Evolutionary conservation across 2,888 invertebrate species (phyloP), one percentile per base, ranked within the genome.

Genomic region (Oasisia sp.): DNA sequence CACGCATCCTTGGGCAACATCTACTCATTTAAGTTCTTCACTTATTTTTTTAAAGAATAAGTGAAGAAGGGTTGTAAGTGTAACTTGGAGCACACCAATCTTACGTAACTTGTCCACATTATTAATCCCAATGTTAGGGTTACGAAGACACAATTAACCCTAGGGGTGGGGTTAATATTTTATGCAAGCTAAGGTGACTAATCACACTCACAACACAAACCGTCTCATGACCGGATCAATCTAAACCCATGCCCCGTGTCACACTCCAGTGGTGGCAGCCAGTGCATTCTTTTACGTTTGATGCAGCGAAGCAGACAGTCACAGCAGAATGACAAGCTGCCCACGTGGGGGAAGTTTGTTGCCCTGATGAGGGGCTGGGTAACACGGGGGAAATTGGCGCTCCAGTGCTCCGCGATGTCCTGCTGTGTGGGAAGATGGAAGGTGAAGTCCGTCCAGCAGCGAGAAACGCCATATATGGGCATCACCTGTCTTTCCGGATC

Each of bases 211-310:
- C 32, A 90, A 19, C 0, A n/a, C 32, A 90, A 19, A 14, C 56
- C 91, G 45, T 74, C 27, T n/a, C n/a, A 91, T 9, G 92, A 93
- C 45, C 95, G 94, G 9, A 96, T 94, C 50, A 96, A 94, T 92
- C 95, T 95, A 92, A 96, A 96, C 0, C 96, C 96, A 94, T 96
- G 96, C 2, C 96, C 96, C 4, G 96, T 96, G 92, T 96, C 95
- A 1, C 95, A 92, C 91, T 95, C 95, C 89, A 94, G 94, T 12
- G 96, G 96, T 7, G 96, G 96, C 19, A 96, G 93, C 95, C 95
- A 95, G 11, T 93, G 93, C 95, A 96, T 95, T 91, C 95, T 94
- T 92, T 95, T 94, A 14, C 96, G 94, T n/a, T 94, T 94, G 74
- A 96, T 91, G 94, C 95, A 95, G 2, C 94, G 93, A 8, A 94